These are phyloP conservation scores for Petrolisthes manimaculis DNA, from an alignment of 2,888 invertebrate genomes.

Conservation along the genomic window DNA sequence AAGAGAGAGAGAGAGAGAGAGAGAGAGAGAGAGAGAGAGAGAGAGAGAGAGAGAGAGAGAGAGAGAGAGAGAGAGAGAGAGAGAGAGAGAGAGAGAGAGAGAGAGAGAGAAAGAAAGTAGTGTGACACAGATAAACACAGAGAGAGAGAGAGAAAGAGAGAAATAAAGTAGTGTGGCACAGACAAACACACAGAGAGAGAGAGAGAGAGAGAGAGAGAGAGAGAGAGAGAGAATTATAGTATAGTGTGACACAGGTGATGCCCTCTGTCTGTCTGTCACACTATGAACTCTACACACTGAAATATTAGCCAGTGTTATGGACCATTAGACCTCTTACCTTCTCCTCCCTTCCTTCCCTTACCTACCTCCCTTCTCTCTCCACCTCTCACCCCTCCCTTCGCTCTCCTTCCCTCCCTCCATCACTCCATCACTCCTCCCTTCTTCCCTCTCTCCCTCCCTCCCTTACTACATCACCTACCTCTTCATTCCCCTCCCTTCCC, in stretches of 20 bases:
- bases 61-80: conserved; percentile 3
- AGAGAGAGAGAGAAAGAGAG: neutral
- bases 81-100: conserved; percentile 18
- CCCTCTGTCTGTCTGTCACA: neutral
- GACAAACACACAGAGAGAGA: neutral
- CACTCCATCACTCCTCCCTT: neutral
- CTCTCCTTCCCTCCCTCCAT: neutral
- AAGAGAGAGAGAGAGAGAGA: neutral
- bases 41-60: neutral
- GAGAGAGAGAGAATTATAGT: neutral
- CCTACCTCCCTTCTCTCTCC: too few relatives aligned
- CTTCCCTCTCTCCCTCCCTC: too few relatives aligned
- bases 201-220: neutral
- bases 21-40: neutral
- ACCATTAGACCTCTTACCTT: too few relatives aligned
- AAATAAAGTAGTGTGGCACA: neutral
- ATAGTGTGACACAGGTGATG: neutral
- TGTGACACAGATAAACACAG: neutral
- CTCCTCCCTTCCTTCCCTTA: too few relatives aligned
- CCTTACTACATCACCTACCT: neutral
- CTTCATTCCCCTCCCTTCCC: neutral
- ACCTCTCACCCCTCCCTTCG: neutral
- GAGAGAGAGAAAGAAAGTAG: neutral
- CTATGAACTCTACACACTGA: neutral
- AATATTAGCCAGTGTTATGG: too few relatives aligned